Evolutionary conservation across 2,888 invertebrate species (phyloP).

Genomic region (Andrena bucephala): DNA sequence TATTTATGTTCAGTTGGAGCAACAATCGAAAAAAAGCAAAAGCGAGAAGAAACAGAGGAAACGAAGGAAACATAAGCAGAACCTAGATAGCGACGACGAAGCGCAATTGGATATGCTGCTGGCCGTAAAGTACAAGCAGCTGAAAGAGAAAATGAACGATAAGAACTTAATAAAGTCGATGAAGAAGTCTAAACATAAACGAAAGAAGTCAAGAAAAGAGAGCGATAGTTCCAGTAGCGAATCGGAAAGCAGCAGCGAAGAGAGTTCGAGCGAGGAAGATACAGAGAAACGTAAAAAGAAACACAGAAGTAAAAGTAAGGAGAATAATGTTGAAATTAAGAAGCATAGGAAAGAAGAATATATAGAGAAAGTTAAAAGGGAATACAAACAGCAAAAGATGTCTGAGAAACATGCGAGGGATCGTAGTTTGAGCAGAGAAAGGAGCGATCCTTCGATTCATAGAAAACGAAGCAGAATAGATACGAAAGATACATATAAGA

Average conservation of each 20-base stretch:
- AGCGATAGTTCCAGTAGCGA: conserved; percentile 60
- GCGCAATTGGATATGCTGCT: conserved; percentile 88
- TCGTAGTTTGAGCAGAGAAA: conserved; percentile 46
- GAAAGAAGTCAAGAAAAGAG: conserved; percentile 70
- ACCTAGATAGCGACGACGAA: conserved; percentile 77
- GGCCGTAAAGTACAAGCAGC: conserved; percentile 89
- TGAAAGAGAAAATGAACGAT: conserved; percentile 87
- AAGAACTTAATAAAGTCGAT: conserved; percentile 81
- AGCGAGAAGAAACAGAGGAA: conserved; percentile 78
- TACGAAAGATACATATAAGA: conserved; percentile 21
- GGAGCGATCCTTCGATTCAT: conserved; percentile 17
- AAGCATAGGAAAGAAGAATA: conserved; percentile 48
- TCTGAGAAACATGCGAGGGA: conserved; percentile 27
- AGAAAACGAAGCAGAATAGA: conserved; percentile 16
- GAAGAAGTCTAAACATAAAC: conserved; percentile 77
- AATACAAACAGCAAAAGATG: conserved; percentile 35
- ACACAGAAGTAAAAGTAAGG: conserved; percentile 45
- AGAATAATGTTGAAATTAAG: conserved; percentile 31
- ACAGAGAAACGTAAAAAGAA: conserved; percentile 35
- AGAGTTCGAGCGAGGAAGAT: conserved; percentile 29
- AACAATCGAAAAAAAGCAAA: conserved; percentile 85
- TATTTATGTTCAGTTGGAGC: conserved; percentile 83
- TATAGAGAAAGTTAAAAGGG: conserved; percentile 35
- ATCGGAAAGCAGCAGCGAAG: conserved; percentile 28
- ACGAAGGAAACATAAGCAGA: conserved; percentile 83